Base-by-base conservation (phyloP, 2,797 vertebrate species). In the Rousettus madagascariensis region DNA sequence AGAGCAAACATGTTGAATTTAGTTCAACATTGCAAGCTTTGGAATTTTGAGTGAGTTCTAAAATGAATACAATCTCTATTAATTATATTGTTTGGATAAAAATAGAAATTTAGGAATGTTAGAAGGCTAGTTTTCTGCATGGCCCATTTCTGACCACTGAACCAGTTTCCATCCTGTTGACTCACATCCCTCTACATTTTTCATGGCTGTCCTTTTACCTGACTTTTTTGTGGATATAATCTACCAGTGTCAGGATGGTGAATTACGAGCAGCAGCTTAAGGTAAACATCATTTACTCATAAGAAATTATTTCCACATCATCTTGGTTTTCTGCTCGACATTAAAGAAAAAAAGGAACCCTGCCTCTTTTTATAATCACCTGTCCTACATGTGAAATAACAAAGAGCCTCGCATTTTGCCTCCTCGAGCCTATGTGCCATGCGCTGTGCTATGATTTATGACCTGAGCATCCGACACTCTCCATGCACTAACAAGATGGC, bases 251-350 rank as follows among this genome's bases (percentile, higher is more conserved):
- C 97, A 86, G 83, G 77, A 69, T 38, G 90, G 93, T 98, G 95
- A 98, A 94, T 98, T 98, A 97, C 1, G 89, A 97, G 82, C 96
- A 94, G 85, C 82, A 91, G 94, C 79, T 96, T 98, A 96, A 98
- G 97, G 36, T 95, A 98, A 98, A 98, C 95, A 97, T 95, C 90
- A 88, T 97, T 98, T 97, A 96, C 87, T 96, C 86, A 15, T 94
- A 98, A 97, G 92, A 97, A 97, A 96, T 98, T 97, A 97, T 98
- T 98, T 98, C 95, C 97, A 98, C 96, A 97, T 98, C 97, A 95
- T 19, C 30, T 96, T 92, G 93, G 83, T 97, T 98, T 98, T 98
- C 94, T 97, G 55, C 49, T 97, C 85, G 86, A 75, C 53, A 28
- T 94, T 98, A 94, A 59, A 96, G 91, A 66, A 38, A n/a, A 51